Conservation (phyloP, 2,888 invertebrate genomes). For the Cataglyphis rosenhaueri region DNA sequence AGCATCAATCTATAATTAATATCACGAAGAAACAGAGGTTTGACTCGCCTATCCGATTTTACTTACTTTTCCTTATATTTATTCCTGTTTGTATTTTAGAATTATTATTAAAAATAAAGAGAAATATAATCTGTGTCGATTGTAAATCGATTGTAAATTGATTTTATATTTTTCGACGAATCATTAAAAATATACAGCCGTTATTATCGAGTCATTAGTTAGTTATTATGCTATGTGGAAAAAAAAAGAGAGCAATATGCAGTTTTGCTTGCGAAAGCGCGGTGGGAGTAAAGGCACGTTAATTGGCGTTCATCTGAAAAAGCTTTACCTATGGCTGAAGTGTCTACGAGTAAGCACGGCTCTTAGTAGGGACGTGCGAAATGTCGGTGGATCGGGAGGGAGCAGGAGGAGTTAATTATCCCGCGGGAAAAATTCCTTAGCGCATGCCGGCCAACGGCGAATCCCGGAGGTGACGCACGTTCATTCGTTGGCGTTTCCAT, state of each 20-base stretch:
- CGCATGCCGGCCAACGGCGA: constrained; percentile 53
- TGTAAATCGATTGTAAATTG: not conserved
- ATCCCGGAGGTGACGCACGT: constrained; percentile 43
- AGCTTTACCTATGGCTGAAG: constrained; percentile 69
- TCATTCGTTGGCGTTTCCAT: constrained; percentile 67
- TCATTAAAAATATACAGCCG: not conserved
- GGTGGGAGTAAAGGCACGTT: constrained; percentile 62
- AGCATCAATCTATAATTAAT: too few relatives aligned
- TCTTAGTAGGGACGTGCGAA: constrained; percentile 56
- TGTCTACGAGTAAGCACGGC: constrained; percentile 33
- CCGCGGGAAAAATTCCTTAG: constrained; percentile 72
- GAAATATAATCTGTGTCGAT: not conserved
- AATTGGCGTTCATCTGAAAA: constrained; percentile 74
- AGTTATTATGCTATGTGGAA: not conserved
- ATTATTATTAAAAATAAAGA: not conserved
- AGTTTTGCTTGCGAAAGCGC: constrained; percentile 57
- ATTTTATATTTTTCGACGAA: constrained; percentile 3
- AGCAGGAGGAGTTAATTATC: constrained; percentile 71
- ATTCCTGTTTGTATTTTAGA: not conserved
- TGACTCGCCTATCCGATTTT: too few relatives aligned
- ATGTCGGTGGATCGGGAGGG: constrained; percentile 35
- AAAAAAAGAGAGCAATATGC: constrained; percentile 34
- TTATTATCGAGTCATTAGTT: not conserved
- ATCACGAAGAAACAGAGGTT: too few relatives aligned
- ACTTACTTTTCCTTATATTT: not conserved